Conservation (phyloP, 2,888 invertebrate species). For the Alviniconcha strummeri region DNA sequence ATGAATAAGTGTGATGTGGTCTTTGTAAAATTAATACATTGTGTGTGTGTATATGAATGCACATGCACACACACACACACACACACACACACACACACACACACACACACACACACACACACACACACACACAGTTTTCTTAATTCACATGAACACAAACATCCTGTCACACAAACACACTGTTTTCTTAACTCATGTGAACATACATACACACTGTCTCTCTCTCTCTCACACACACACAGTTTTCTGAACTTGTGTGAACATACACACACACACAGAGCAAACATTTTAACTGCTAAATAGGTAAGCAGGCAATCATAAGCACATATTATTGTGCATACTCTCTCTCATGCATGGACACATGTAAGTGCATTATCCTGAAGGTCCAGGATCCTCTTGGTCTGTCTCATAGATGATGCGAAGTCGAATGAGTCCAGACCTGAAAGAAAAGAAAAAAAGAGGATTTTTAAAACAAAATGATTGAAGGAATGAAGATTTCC, state of each 20-base stretch:
- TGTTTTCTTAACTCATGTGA: neutral
- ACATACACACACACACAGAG: neutral
- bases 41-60: neutral
- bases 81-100: conserved; percentile 3
- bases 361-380: neutral
- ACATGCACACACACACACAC: neutral
- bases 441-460: conserved; percentile 32
- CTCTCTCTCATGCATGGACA: neutral
- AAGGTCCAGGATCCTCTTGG: conserved; percentile 42
- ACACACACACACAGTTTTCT: neutral
- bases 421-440: conserved; percentile 62
- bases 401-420: conserved; percentile 64
- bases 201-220: neutral
- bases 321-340: neutral
- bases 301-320: neutral
- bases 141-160: neutral
- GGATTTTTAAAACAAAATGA: neutral
- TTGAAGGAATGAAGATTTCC: neutral
- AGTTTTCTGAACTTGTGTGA: neutral
- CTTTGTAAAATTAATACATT: neutral
- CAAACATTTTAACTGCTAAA: too few relatives aligned
- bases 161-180: neutral
- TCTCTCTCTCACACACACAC: neutral
- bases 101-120: neutral
- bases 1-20: too few relatives aligned